Conservation (phyloP, 1,140 invertebrate species). For the Battus philenor region DNA sequence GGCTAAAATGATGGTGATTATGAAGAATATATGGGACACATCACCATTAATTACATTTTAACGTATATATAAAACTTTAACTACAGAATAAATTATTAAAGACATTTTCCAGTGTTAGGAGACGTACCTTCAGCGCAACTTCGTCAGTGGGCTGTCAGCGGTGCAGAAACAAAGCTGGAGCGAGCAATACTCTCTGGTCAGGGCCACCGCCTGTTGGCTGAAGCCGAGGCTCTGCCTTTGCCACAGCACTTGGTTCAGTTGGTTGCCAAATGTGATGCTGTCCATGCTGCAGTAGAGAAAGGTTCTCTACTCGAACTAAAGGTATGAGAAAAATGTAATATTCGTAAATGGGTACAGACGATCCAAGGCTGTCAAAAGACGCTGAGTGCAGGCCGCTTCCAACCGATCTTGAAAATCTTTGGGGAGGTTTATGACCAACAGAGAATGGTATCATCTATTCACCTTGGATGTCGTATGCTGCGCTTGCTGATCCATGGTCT, state of each 20-base stretch:
- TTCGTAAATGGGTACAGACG: too few relatives aligned
- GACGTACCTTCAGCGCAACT: slow-evolving; percentile 73
- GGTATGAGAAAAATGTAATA: too few relatives aligned
- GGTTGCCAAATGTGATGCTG: slow-evolving; percentile 81
- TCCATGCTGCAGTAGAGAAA: slow-evolving; percentile 83
- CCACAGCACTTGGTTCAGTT: slow-evolving; percentile 82
- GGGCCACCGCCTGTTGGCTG: slow-evolving; percentile 82
- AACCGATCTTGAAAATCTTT: too few relatives aligned
- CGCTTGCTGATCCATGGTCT: too few relatives aligned
- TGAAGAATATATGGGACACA: too few relatives aligned
- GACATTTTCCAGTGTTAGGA: slow-evolving; percentile 31
- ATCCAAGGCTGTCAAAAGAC: too few relatives aligned
- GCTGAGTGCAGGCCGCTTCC: too few relatives aligned
- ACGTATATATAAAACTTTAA: neutral
- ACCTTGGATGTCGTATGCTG: too few relatives aligned
- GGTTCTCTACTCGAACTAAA: slow-evolving; percentile 81
- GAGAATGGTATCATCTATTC: too few relatives aligned
- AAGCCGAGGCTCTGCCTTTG: slow-evolving; percentile 80
- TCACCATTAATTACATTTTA: too few relatives aligned
- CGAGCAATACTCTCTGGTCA: slow-evolving; percentile 86
- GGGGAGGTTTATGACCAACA: too few relatives aligned
- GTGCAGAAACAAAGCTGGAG: slow-evolving; percentile 86
- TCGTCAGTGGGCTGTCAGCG: slow-evolving; percentile 82
- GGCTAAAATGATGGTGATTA: too few relatives aligned
- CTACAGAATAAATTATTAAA: neutral